Evolutionary conservation across 2,797 vertebrate species (phyloP).

Genomic region (Florisuga fusca): DNA sequence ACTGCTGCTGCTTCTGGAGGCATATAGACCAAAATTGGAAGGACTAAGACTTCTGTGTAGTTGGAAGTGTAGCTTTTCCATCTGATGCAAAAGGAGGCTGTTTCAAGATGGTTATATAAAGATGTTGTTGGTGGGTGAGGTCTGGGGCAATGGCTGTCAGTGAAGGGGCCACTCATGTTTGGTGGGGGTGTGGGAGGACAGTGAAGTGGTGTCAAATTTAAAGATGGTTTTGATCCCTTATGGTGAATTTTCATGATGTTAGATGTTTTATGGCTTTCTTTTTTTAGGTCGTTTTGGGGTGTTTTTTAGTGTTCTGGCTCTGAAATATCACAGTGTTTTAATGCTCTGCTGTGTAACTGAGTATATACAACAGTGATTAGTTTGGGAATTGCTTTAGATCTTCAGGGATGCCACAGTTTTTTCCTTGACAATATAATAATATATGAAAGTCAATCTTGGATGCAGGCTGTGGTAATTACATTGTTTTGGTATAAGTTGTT

Average conservation of each 20-base stretch:
- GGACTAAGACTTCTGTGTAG: neutral
- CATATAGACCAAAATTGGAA: neutral
- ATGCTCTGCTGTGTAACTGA: slow-evolving; percentile 11
- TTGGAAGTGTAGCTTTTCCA: neutral
- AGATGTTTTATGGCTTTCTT: slow-evolving; percentile 16
- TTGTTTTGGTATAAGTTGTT: slow-evolving; percentile 25
- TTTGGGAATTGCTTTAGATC: slow-evolving; percentile 50
- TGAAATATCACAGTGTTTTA: slow-evolving; percentile 40
- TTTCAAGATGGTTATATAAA: neutral
- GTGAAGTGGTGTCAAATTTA: neutral
- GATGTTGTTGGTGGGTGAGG: neutral
- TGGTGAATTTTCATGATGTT: neutral
- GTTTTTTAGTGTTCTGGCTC: neutral
- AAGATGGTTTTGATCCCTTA: slow-evolving; percentile 26
- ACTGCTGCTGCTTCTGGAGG: neutral
- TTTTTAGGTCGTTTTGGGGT: neutral
- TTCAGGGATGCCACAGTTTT: neutral
- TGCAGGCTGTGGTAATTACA: slow-evolving; percentile 33
- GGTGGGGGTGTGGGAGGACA: neutral
- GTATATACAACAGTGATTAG: slow-evolving; percentile 14
- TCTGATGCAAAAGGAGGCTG: neutral
- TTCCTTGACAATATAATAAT: slow-evolving; percentile 47
- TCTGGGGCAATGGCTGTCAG: neutral
- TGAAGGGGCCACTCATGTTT: neutral
- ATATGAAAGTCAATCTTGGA: slow-evolving; percentile 38